Evolutionary conservation across 2,113 vertebrate genomes (phyloP).

Genomic region (Probosciger aterrimus): DNA sequence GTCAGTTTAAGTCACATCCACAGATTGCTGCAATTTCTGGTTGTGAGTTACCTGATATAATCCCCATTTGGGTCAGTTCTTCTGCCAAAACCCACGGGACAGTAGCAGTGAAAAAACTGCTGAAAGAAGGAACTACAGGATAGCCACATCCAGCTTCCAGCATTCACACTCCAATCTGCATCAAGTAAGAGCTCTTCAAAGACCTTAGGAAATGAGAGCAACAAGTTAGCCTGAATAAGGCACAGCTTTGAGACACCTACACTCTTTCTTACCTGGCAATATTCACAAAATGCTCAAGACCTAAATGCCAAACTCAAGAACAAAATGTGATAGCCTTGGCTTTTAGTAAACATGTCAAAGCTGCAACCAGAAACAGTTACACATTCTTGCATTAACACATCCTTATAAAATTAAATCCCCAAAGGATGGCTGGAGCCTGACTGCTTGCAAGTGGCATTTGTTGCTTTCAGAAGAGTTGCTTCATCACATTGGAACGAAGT

Average conservation of each 20-base stretch:
- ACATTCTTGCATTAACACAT: not conserved
- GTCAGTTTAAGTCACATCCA: not conserved
- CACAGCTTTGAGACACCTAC: not conserved
- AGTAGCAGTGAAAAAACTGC: constrained; percentile 97
- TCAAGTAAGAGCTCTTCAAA: constrained; percentile 95
- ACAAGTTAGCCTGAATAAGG: not conserved
- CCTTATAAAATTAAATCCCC: not conserved
- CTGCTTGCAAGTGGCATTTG: not conserved
- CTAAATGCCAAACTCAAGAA: not conserved
- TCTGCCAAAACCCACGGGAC: constrained; percentile 92
- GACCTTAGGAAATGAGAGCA: constrained; percentile 75
- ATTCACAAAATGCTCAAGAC: not conserved
- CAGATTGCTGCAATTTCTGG: not conserved
- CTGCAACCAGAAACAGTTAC: not conserved
- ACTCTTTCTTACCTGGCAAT: not conserved
- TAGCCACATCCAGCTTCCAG: constrained; percentile 98
- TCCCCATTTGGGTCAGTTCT: constrained; percentile 95
- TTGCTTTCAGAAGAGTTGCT: not conserved
- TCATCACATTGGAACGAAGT: not conserved
- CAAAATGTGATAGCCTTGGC: not conserved
- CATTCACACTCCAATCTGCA: constrained; percentile 96
- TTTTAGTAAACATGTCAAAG: not conserved
- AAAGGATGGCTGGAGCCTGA: not conserved
- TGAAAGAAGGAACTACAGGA: constrained; percentile 97
- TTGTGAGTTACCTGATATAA: constrained; percentile 84